Evolutionary conservation across 2,888 invertebrate genomes (phyloP).

Genomic region (Papilio protenor): DNA sequence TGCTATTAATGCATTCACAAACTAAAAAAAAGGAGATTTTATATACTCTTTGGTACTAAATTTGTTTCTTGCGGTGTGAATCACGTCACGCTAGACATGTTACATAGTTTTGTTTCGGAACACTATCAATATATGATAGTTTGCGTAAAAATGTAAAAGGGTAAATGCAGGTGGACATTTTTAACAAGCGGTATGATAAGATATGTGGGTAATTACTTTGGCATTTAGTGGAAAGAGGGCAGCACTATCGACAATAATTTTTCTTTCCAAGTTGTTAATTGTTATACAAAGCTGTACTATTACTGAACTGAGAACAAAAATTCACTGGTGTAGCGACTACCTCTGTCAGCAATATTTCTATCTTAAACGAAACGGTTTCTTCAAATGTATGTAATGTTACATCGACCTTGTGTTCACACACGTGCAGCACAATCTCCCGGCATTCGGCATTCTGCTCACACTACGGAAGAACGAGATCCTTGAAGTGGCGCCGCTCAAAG

Average conservation of each 20-base stretch:
- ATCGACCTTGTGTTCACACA: neutral
- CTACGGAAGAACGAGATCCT: neutral
- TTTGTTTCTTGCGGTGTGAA: no score
- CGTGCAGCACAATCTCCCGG: neutral
- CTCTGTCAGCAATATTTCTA: neutral
- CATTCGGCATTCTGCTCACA: neutral
- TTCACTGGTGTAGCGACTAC: neutral
- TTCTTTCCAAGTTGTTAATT: neutral
- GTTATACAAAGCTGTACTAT: neutral
- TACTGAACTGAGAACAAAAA: neutral
- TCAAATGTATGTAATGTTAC: neutral
- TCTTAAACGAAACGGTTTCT: neutral
- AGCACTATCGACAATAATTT: neutral
- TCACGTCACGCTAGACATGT: neutral
- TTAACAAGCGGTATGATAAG: neutral
- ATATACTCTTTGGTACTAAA: no score
- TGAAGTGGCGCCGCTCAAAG: neutral
- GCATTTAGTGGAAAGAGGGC: constrained; percentile 6
- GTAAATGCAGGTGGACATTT: neutral
- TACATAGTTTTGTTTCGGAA: neutral
- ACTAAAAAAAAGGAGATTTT: no score
- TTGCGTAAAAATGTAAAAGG: neutral
- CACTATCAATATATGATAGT: neutral
- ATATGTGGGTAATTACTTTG: constrained; percentile 7
- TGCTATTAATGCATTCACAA: no score